A percentile compares a stretch with the other conserved stretches of the same genome.
phyloP scores from a whole-genome alignment of 2,888 invertebrate species.

The Drosophila seclusa region DNA sequence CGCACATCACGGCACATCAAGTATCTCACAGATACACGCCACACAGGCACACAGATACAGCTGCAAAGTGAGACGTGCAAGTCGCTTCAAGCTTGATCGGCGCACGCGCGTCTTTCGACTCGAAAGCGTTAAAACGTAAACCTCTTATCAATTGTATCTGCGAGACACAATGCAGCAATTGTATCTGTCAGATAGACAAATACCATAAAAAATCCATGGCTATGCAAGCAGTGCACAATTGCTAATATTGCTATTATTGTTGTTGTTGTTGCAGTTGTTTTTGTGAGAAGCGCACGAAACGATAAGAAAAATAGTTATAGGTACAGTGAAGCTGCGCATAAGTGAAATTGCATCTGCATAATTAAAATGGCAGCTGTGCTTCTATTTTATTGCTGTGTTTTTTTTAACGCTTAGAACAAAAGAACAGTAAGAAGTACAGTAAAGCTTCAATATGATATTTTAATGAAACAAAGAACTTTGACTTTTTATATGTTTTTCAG shows the following conservation, averaged over 20 bases:
- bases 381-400: neutral
- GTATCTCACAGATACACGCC: constrained; percentile 36
- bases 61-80: constrained; percentile 34
- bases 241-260: neutral
- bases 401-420: neutral
- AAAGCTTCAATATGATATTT: neutral
- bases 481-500: no score
- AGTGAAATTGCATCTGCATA: neutral
- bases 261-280: neutral
- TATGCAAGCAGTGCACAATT: constrained; percentile 13
- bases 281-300: constrained; percentile 39
- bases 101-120: constrained; percentile 41
- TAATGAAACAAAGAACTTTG: neutral
- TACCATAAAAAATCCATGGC: neutral
- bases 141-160: constrained; percentile 26
- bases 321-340: constrained; percentile 14
- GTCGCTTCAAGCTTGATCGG: constrained; percentile 23
- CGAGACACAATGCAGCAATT: constrained; percentile 25
- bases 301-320: constrained; percentile 27
- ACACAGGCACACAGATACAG: neutral
- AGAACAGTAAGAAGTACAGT: no score
- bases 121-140: constrained; percentile 38
- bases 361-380: neutral
- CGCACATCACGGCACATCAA: constrained; percentile 12
- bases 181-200: constrained; percentile 39